Conservation (phyloP, 2,888 invertebrate genomes). For the Anodontia alba region DNA sequence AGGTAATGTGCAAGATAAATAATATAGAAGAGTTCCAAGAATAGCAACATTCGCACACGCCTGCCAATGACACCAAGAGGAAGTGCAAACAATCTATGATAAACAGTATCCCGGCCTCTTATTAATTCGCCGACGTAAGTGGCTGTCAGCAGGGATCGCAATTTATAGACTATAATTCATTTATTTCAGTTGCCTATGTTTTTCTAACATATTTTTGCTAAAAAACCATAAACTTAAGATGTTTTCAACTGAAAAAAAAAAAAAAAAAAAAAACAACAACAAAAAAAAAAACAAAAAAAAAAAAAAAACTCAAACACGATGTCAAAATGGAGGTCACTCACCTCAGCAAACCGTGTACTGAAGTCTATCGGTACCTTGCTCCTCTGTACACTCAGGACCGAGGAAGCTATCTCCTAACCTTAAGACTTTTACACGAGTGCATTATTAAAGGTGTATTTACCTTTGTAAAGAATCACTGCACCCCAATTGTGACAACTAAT, state of each 20-base stretch:
- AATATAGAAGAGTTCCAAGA: too few species aligned
- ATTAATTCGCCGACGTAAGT: neutral
- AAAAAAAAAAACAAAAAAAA: too few species aligned
- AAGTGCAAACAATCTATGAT: too few species aligned
- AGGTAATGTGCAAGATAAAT: too few species aligned
- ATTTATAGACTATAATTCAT: neutral
- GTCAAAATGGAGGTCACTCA: slow-evolving; percentile 7
- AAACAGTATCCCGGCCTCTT: slow-evolving; percentile 4
- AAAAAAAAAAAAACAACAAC: too few species aligned
- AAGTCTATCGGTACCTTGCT: neutral
- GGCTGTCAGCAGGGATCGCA: neutral
- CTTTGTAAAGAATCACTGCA: slow-evolving; percentile 14
- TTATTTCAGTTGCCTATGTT: neutral
- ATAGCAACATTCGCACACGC: too few species aligned
- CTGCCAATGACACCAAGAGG: too few species aligned
- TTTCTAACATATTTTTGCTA: neutral
- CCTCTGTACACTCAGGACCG: neutral
- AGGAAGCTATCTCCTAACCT: neutral
- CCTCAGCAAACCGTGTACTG: neutral
- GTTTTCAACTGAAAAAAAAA: neutral
- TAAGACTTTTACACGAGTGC: neutral
- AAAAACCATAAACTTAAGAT: neutral
- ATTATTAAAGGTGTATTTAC: neutral
- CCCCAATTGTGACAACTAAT: neutral
- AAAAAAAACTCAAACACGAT: neutral